Conservation (phyloP, 2,113 vertebrate species). For the Forbesichthys papilliferus region DNA sequence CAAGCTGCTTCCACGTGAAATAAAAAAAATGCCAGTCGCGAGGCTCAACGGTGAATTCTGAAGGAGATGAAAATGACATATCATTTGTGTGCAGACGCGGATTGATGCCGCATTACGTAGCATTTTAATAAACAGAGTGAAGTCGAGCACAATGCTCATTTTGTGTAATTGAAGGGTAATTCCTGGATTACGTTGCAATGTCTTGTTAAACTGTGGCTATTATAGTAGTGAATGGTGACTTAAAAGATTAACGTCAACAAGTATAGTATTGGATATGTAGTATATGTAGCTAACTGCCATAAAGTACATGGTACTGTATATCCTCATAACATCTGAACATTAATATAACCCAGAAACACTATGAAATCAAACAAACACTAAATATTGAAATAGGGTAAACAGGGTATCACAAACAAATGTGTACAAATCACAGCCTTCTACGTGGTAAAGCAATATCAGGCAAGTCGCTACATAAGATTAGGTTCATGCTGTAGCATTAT, state of each 20-base stretch:
- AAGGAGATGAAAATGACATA: slow-evolving; percentile 64
- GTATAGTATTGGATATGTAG: neutral
- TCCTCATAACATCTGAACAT: too few species aligned
- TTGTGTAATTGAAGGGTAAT: slow-evolving; percentile 53
- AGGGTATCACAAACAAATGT: too few species aligned
- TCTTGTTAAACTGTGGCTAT: slow-evolving; percentile 37
- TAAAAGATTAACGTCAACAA: too few species aligned
- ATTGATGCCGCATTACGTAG: slow-evolving; percentile 56
- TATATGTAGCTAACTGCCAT: neutral
- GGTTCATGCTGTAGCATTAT: too few species aligned
- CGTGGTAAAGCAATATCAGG: too few species aligned
- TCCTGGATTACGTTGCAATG: slow-evolving; percentile 66
- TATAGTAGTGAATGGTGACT: slow-evolving; percentile 5
- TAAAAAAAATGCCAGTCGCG: slow-evolving; percentile 37
- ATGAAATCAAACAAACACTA: too few species aligned
- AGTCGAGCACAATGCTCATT: slow-evolving; percentile 46
- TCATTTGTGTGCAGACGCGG: slow-evolving; percentile 59
- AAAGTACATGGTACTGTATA: too few species aligned
- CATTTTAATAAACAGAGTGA: slow-evolving; percentile 60
- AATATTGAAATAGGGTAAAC: too few species aligned
- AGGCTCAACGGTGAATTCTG: slow-evolving; percentile 59
- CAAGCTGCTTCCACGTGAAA: slow-evolving; percentile 74
- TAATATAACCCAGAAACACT: too few species aligned
- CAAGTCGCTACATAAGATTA: too few species aligned
- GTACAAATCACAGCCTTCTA: too few species aligned